Evolutionary conservation across 2,797 vertebrate species (phyloP).

Genomic region (Mastacembelus armatus): DNA sequence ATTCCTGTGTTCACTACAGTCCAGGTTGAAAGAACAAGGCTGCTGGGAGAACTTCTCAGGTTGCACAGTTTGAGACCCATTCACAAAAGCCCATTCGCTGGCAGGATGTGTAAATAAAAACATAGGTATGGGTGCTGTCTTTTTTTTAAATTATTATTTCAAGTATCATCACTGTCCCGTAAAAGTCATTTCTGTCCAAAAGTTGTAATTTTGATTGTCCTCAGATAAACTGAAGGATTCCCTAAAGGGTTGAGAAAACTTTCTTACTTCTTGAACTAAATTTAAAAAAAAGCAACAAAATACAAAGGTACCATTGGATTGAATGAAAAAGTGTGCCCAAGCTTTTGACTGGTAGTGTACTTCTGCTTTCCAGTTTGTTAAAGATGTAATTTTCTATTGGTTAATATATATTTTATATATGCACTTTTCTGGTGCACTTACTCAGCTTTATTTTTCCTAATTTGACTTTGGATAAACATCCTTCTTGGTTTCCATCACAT

Average conservation of each 20-base stretch:
- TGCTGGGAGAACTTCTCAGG: slow-evolving; percentile 42
- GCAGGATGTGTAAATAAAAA: slow-evolving; percentile 21
- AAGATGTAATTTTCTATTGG: background rate
- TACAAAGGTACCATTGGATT: no score
- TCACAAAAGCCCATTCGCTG: slow-evolving; percentile 26
- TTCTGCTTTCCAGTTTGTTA: background rate
- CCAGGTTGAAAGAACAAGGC: slow-evolving; percentile 52
- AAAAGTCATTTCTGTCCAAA: background rate
- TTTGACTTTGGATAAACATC: slow-evolving; percentile 2
- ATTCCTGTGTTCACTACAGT: slow-evolving; percentile 58
- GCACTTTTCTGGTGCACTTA: background rate
- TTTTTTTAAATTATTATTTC: no score
- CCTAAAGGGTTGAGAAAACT: background rate
- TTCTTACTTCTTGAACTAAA: background rate
- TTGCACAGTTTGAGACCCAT: slow-evolving; percentile 40
- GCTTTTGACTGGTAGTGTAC: no score
- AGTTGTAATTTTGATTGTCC: background rate
- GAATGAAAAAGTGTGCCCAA: no score
- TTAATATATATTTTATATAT: background rate
- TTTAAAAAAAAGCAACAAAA: no score
- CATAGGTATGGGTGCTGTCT: no score
- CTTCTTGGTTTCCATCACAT: slow-evolving; percentile 6
- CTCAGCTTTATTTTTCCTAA: background rate
- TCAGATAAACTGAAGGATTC: no score
- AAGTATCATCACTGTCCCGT: background rate